phyloP scores from a whole-genome alignment of 1,140 invertebrate species.

The Lucilia sericata region DNA sequence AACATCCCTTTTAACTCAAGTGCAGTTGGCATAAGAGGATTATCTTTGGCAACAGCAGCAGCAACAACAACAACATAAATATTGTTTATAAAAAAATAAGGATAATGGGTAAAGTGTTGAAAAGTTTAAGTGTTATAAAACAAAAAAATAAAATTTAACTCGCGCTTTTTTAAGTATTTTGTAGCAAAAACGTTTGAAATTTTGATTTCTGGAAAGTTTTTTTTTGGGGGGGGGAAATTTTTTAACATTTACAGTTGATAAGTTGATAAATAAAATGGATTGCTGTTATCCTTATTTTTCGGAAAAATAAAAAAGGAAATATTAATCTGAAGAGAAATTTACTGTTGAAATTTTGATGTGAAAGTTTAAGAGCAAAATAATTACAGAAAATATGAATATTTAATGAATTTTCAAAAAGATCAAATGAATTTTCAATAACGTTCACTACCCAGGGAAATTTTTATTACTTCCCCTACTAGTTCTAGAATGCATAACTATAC shows the following conservation, averaged over 20 bases:
- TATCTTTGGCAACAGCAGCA: neutral
- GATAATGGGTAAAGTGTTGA: constrained; percentile 26
- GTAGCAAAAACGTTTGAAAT: neutral
- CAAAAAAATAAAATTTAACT: neutral
- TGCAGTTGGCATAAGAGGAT: constrained; percentile 37
- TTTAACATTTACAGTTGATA: neutral
- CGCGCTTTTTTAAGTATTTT: neutral
- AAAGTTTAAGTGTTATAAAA: constrained; percentile 24
- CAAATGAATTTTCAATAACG: too few species aligned
- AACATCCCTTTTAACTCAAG: constrained; percentile 25
- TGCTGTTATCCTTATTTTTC: too few species aligned
- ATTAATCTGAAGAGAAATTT: too few species aligned
- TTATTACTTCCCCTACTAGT: too few species aligned
- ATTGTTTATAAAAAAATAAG: neutral
- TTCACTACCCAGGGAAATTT: too few species aligned
- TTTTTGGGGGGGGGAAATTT: neutral
- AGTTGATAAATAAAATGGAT: neutral
- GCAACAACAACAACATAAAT: neutral
- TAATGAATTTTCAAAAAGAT: too few species aligned
- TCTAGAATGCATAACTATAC: too few species aligned
- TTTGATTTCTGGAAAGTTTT: neutral
- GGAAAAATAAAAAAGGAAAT: too few species aligned
- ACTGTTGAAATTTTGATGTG: too few species aligned
- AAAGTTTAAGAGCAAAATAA: too few species aligned
- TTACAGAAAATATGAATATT: too few species aligned